phyloP scores from a whole-genome alignment of 1,140 invertebrate genomes.

The Thereuonema tuberculata region DNA sequence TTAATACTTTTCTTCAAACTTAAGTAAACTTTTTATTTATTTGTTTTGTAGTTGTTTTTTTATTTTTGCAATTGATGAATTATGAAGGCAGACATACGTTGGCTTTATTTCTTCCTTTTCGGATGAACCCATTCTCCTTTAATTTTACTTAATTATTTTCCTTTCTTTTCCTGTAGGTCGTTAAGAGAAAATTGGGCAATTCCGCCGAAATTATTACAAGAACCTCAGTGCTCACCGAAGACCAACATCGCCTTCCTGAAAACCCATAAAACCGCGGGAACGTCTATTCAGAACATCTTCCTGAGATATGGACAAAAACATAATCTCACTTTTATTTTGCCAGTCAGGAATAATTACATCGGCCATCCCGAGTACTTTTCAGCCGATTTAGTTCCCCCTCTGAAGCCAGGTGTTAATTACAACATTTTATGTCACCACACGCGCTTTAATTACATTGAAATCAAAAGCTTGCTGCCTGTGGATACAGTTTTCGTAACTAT shows the following conservation, averaged over 20 bases:
- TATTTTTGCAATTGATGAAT: no score
- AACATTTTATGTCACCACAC: slow-evolving; percentile 14
- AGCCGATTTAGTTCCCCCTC: slow-evolving; percentile 16
- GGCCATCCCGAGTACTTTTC: slow-evolving; percentile 24
- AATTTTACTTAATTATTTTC: no score
- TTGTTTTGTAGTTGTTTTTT: no score
- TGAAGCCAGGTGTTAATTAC: slow-evolving; percentile 14
- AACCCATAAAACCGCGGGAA: slow-evolving; percentile 35
- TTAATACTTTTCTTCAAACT: no score
- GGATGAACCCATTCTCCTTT: no score
- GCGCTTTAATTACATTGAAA: slow-evolving; percentile 12
- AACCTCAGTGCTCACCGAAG: slow-evolving; percentile 55
- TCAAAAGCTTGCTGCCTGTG: slow-evolving; percentile 4
- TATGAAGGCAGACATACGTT: no score
- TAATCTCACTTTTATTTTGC: slow-evolving; percentile 31
- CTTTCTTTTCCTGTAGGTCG: no score
- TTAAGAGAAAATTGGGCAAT: no score
- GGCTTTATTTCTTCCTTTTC: no score
- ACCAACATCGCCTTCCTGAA: slow-evolving; percentile 39
- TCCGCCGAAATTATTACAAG: no score
- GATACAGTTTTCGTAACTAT: slow-evolving; percentile 14
- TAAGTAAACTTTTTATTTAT: no score
- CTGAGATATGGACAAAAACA: slow-evolving; percentile 28
- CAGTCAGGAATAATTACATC: slow-evolving; percentile 25
- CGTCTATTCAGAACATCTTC: slow-evolving; percentile 35